These are phyloP conservation scores for Brotula barbata DNA, from an alignment of 2,797 vertebrate species.

Conservation along the genomic window DNA sequence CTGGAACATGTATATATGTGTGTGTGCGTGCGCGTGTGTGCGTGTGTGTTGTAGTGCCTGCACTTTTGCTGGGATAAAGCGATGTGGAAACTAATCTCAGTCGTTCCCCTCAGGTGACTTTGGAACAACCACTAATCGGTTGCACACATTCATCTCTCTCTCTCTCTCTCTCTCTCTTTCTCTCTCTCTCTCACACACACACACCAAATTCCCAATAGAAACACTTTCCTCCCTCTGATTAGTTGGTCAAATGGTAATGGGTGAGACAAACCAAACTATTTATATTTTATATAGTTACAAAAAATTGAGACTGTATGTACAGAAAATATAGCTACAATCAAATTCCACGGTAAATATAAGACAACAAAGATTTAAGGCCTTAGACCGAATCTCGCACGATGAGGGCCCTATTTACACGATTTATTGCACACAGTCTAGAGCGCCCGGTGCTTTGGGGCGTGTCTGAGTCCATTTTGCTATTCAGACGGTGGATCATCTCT, in stretches of 20 bases:
- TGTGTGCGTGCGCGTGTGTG: conserved; percentile 17
- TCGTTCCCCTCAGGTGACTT: conserved; percentile 60
- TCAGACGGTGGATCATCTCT: too few relatives aligned
- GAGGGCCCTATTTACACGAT: too few relatives aligned
- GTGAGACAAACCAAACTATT: conserved; percentile 1
- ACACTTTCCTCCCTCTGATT: conserved; percentile 14
- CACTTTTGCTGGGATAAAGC: conserved; percentile 28
- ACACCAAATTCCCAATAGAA: conserved; percentile 17
- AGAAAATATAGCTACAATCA: too few relatives aligned
- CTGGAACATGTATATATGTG: conserved; percentile 14
- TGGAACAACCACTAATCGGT: conserved; percentile 59
- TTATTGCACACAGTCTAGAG: too few relatives aligned
- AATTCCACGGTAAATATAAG: not conserved
- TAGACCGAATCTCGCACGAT: too few relatives aligned
- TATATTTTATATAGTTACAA: not conserved
- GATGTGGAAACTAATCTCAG: conserved; percentile 57
- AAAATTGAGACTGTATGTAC: too few relatives aligned
- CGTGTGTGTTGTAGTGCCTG: not conserved
- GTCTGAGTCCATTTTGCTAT: too few relatives aligned
- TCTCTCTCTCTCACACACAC: not conserved
- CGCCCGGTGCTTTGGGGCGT: too few relatives aligned
- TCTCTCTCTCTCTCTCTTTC: not conserved
- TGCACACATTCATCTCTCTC: conserved; percentile 15
- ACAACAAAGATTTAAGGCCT: conserved; percentile 8
- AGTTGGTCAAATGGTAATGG: not conserved